Percentiles rank a stretch among this genome's conserved stretches.
Conservation (phyloP, 2,888 invertebrate species). For the Oeneis ivallda region DNA sequence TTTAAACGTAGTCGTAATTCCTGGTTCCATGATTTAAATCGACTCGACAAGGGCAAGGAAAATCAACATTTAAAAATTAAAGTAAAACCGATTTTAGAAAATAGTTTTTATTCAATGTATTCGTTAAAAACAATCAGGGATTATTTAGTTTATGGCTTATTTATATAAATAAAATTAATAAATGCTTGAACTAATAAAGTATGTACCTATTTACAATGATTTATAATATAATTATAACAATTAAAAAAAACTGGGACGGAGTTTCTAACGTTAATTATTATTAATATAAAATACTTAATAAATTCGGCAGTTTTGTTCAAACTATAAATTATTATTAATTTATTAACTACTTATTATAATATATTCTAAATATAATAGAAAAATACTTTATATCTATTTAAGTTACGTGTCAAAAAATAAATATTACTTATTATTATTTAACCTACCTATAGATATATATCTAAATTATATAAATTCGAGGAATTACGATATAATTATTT, state of each 20-base stretch:
- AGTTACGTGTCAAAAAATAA: slow-evolving; percentile 29
- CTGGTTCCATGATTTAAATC: no score
- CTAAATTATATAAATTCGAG: slow-evolving; percentile 24
- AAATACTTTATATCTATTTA: slow-evolving; percentile 10
- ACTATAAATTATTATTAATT: slow-evolving; percentile 14
- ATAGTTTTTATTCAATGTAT: slow-evolving; percentile 26
- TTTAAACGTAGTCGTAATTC: no score
- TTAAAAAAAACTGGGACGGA: slow-evolving; percentile 29
- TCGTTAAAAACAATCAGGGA: slow-evolving; percentile 27
- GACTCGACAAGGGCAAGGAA: no score
- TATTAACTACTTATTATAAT: not conserved
- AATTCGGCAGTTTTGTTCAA: slow-evolving; percentile 35
- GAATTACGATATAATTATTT: slow-evolving; percentile 7
- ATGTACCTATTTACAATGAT: slow-evolving; percentile 27
- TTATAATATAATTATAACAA: slow-evolving; percentile 1
- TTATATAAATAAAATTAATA: slow-evolving; percentile 61
- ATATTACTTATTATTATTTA: slow-evolving; percentile 34
- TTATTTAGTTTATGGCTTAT: slow-evolving; percentile 58
- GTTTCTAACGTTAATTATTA: slow-evolving; percentile 6
- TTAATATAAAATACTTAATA: slow-evolving; percentile 11
- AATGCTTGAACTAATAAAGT: slow-evolving; percentile 54
- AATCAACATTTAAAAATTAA: not conserved
- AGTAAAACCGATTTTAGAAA: slow-evolving; percentile 11
- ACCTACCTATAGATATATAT: slow-evolving; percentile 26
- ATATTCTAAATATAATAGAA: slow-evolving; percentile 23